Base-by-base conservation (phyloP, 2,113 vertebrate genomes). In the Cyprinodon tularosa region DNA sequence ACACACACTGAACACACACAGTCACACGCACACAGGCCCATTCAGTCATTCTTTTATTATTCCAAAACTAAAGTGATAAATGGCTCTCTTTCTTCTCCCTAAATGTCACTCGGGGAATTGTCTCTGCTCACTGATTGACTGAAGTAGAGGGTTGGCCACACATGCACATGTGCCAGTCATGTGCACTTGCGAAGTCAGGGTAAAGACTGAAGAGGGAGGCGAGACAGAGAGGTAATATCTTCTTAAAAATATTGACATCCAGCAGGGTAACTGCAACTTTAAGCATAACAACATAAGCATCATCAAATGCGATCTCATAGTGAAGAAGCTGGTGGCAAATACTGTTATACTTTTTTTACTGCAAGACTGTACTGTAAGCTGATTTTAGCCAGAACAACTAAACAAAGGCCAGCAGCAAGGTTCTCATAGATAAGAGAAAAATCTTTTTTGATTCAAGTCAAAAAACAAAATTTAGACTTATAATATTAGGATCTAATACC, bases 11-110 rank as follows among this genome's bases (percentile, higher is more conserved):
- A 29, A 53, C 79, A 76, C 80, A 60, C 65, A 72, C 61, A 65
- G 67, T 69, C 66, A 71, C 70, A 75, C 64, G 48, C 76, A 82
- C 74, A 79, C 84, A 42, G 70, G 78, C 88, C 89, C 87, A 89
- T 90, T 90, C 90, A 90, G 84, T 90, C 89, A 90, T 92, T 93
- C 88, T 89, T 91, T 90, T 92, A 91, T 90, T 90, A 90, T 92
- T 89, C 86, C 86, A 89, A 88, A 93, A 91, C 91, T 91, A 90
- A 92, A 91, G 85, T 93, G 90, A 93, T 91, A 91, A 92, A 91
- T 91, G 89, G 84, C 87, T 89, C 88, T 80, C 90, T 93, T 93
- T 91, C 89, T 92, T 92, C 87, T 91, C 81, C 48, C 69, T 93
- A 93, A 92, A 93, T 93, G 91, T 91, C 91, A 91, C 87, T 90